Percentiles rank a stretch among this genome's conserved stretches.
phyloP scores from a whole-genome alignment of 1,140 invertebrate species.

The Microplitis mediator region DNA sequence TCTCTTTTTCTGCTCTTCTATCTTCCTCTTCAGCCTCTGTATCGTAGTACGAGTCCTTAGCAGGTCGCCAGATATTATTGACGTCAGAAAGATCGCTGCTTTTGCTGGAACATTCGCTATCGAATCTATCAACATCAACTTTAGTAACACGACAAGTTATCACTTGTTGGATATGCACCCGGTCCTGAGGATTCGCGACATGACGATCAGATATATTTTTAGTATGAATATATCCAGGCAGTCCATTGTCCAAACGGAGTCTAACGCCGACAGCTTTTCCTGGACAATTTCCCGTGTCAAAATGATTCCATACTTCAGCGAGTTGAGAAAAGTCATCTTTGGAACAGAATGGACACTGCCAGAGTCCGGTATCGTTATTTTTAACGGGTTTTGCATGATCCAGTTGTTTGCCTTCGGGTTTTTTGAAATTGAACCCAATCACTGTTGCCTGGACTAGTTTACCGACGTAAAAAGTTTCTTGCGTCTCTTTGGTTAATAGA shows the following conservation, averaged over 20 bases:
- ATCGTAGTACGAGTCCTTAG: slow-evolving; percentile 92
- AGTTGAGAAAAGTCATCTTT: slow-evolving; percentile 95
- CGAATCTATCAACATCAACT: slow-evolving; percentile 94
- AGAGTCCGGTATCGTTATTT: slow-evolving; percentile 91
- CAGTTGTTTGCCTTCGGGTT: slow-evolving; percentile 91
- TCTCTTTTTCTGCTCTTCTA: slow-evolving; percentile 77
- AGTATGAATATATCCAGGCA: slow-evolving; percentile 93
- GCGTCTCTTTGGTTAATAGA: slow-evolving; percentile 94
- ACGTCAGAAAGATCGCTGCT: slow-evolving; percentile 91
- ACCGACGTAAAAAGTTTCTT: slow-evolving; percentile 93
- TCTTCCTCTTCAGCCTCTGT: slow-evolving; percentile 84
- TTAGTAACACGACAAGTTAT: slow-evolving; percentile 95
- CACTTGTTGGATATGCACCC: slow-evolving; percentile 84
- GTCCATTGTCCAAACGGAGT: slow-evolving; percentile 89
- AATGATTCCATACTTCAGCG: slow-evolving; percentile 98
- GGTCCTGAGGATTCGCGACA: slow-evolving; percentile 90
- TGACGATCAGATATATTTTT: slow-evolving; percentile 95
- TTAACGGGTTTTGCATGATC: slow-evolving; percentile 94
- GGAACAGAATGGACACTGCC: slow-evolving; percentile 97
- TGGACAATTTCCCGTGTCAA: slow-evolving; percentile 93
- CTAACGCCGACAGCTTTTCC: slow-evolving; percentile 93
- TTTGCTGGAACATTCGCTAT: slow-evolving; percentile 92
- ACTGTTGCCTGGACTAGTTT: slow-evolving; percentile 83
- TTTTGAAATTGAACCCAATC: slow-evolving; percentile 78
- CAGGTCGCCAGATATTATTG: slow-evolving; percentile 87